A percentile compares a stretch with the other conserved stretches of the same genome.
These are phyloP conservation scores for Mormyrops attenuatus DNA, from an alignment of 2,797 vertebrate genomes.

Conservation along the genomic window DNA sequence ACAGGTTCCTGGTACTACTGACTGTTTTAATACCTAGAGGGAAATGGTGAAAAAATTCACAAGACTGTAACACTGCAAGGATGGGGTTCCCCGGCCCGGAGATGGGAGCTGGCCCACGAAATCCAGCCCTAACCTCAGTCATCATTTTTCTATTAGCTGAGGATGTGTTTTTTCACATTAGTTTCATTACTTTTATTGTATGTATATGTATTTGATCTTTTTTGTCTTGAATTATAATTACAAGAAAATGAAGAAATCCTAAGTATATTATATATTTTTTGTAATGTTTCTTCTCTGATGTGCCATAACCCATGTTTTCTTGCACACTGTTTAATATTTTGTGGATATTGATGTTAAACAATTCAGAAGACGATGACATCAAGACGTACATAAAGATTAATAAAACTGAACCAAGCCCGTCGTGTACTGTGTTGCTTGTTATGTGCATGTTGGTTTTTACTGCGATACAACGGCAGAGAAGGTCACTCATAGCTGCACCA, in stretches of 20 bases:
- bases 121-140: constrained; percentile 21
- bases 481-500: background rate
- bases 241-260: constrained; percentile 30
- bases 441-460: background rate
- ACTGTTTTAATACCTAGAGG: background rate
- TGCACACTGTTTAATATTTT: constrained; percentile 49
- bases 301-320: constrained; percentile 41
- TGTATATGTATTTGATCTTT: constrained; percentile 32
- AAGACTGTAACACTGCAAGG: background rate
- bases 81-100: background rate
- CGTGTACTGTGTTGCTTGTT: background rate
- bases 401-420: constrained; percentile 21
- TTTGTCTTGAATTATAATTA: constrained; percentile 31
- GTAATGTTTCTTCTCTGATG: constrained; percentile 34
- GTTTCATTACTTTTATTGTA: constrained; percentile 23
- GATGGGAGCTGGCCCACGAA: background rate
- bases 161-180: constrained; percentile 11
- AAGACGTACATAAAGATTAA: constrained; percentile 26
- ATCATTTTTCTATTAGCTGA: constrained; percentile 14
- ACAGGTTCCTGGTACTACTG: constrained; percentile 1
- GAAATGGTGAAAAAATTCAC: background rate
- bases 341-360: constrained; percentile 51
- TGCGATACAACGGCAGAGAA: background rate
- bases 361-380: constrained; percentile 20
- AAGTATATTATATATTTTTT: constrained; percentile 29